phyloP scores from a whole-genome alignment of 2,113 vertebrate species.

The Camelus bactrianus region DNA sequence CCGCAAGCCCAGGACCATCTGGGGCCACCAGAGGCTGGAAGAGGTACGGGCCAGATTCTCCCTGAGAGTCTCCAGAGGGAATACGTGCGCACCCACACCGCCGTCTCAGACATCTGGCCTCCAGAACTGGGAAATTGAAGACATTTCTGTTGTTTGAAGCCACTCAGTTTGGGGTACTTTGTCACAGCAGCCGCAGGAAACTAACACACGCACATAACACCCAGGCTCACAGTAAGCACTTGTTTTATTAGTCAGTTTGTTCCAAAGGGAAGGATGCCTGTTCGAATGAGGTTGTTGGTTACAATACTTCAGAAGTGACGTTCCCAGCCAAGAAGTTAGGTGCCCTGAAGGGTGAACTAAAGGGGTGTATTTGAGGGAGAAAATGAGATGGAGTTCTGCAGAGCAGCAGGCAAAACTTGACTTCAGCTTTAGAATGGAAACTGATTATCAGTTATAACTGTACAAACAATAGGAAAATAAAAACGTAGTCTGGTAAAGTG shows the following conservation, averaged over 20 bases:
- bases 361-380: background rate
- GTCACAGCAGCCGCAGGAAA: background rate
- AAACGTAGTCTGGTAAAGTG: background rate
- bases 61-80: background rate
- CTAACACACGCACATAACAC: background rate
- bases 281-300: background rate
- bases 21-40: background rate
- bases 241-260: background rate
- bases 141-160: background rate
- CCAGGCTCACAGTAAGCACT: background rate
- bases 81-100: accelerated
- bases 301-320: background rate
- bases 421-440: background rate
- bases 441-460: background rate
- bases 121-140: background rate
- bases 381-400: background rate
- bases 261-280: background rate
- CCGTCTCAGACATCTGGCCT: background rate
- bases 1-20: background rate
- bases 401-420: background rate
- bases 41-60: background rate
- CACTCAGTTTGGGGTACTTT: background rate
- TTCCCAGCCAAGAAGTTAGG: background rate
- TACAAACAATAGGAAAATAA: background rate
- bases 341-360: background rate